Base-by-base conservation (phyloP, 2,888 invertebrate species). In the Chaetogeoica ovagalla region DNA sequence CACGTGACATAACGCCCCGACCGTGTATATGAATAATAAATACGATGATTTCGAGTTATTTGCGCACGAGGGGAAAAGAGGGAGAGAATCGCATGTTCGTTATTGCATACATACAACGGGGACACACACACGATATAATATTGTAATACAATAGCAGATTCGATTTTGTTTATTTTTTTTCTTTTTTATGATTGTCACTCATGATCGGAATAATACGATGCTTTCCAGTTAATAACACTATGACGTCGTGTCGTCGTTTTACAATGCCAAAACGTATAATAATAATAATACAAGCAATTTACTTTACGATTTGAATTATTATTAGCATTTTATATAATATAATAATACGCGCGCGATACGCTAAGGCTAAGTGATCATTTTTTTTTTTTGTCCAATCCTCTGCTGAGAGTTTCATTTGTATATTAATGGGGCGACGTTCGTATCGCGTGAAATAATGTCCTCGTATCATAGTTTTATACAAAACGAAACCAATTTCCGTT, bases 1-100 rank as follows among this genome's bases (percentile, higher is more conserved):
- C 77, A 77, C 77, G 77, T 77, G 77, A 77, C 77, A 77, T 77
- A 77, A 77, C 77, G 69, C 74, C 69, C 74, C 69, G 62, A 39
- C 55, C 62, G 15, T 69, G 55, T 48, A 59, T 77, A 77, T 77
- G 77, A 77, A 77, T 77, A 77, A 77, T 77, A 77, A 77, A 77
- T 77, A 77, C 70, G 52, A 39, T 69, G 69, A 69, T 69, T 77
- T 55, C 74, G 39, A 70, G 62, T 69, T 77, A 70, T 69, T 77
- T 77, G 77, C 77, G 77, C 77, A 77, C 57, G 59, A 69, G 77
- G 69, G 69, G 77, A n/a, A n/a, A n/a, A n/a, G n/a, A 52, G 69
- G 62, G 77, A 52, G 70, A 52, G 55, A 69, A 77, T 70, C 69
- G 77, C 77, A 77, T 70, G 77, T 70, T 74, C 39, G 70, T 52